phyloP scores from a whole-genome alignment of 2,797 vertebrate genomes.

The Fistularia tabacaria region DNA sequence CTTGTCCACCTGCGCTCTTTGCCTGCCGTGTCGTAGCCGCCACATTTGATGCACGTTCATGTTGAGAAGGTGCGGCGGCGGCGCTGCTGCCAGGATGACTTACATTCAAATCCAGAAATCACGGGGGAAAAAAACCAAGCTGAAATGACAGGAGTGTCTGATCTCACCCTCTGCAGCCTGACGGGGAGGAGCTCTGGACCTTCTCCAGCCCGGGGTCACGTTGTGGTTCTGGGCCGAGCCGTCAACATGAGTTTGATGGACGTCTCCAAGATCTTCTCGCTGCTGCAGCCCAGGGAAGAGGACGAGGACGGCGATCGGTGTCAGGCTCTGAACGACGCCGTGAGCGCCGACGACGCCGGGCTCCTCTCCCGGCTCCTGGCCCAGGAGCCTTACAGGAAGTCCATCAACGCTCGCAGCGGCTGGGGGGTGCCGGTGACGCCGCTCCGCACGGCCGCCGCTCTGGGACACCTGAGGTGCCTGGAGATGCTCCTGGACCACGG shows the following conservation, averaged over 20 bases:
- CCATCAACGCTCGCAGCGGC: conserved; percentile 84
- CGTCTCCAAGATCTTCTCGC: conserved; percentile 91
- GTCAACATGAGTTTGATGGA: conserved; percentile 89
- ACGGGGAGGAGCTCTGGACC: conserved; percentile 60
- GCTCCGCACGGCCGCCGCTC: conserved; percentile 81
- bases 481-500: conserved; percentile 82
- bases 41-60: too few species aligned
- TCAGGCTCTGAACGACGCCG: conserved; percentile 79
- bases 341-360: conserved; percentile 72
- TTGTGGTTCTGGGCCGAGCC: conserved; percentile 56
- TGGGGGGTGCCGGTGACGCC: conserved; percentile 92
- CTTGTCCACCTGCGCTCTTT: too few species aligned
- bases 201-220: conserved; percentile 50
- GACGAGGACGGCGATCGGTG: conserved; percentile 72
- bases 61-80: too few species aligned
- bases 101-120: not conserved
- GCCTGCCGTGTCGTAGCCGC: too few species aligned
- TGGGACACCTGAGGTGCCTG: conserved; percentile 81
- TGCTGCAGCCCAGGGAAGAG: conserved; percentile 86
- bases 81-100: not conserved
- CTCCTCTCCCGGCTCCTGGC: conserved; percentile 77
- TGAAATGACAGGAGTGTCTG: conserved; percentile 7
- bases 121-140: not conserved
- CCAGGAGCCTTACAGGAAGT: conserved; percentile 79
- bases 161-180: conserved; percentile 5